Evolutionary conservation across 2,113 vertebrate genomes (phyloP).

Genomic region (Carettochelys insculpta): DNA sequence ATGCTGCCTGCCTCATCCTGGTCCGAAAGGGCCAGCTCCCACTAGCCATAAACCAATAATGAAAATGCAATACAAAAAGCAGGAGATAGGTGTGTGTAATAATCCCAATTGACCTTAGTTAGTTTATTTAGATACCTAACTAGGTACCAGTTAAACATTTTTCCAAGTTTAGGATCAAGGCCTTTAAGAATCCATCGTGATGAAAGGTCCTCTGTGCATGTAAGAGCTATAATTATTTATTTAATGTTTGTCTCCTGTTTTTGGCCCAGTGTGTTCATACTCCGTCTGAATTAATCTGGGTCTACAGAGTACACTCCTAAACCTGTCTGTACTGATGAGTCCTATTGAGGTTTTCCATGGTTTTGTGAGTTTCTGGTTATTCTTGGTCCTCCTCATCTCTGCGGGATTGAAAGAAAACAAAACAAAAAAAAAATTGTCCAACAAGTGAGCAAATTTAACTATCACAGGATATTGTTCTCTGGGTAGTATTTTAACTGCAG

Average conservation of each 20-base stretch:
- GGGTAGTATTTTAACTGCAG: background rate
- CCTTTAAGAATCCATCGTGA: background rate
- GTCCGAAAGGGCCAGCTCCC: background rate
- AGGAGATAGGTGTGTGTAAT: background rate
- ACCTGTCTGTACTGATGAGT: background rate
- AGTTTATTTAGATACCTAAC: slow-evolving; percentile 18
- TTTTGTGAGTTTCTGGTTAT: background rate
- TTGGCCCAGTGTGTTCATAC: background rate
- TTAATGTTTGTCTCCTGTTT: background rate
- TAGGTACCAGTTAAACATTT: background rate
- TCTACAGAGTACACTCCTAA: background rate
- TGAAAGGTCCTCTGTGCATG: background rate
- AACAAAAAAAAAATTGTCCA: background rate
- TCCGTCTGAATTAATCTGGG: background rate
- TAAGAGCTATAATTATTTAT: background rate
- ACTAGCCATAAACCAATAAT: background rate
- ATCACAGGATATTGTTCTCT: background rate
- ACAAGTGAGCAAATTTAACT: slow-evolving; percentile 21
- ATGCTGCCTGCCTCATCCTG: background rate
- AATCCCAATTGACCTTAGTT: background rate
- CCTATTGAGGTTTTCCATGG: background rate
- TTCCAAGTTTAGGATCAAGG: background rate
- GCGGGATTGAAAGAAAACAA: background rate
- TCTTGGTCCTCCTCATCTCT: background rate
- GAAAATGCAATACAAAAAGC: background rate